These are phyloP conservation scores for Phoxinus dragarum DNA, from an alignment of 2,797 vertebrate species.

Conservation along the genomic window DNA sequence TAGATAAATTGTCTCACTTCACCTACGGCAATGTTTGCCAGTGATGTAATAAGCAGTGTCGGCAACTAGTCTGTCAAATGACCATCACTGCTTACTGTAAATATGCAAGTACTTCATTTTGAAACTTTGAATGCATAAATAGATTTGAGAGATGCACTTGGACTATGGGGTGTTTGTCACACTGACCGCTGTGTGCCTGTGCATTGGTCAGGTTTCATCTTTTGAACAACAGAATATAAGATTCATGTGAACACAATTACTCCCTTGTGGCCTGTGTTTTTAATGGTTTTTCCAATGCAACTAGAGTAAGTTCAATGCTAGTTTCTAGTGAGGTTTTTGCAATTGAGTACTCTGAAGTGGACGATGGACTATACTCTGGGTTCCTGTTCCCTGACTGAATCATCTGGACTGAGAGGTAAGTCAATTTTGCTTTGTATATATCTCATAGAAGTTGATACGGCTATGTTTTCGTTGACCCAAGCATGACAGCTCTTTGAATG, in stretches of 20 bases:
- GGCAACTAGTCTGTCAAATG: not conserved
- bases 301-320: not conserved
- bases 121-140: not conserved
- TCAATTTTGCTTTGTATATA: not conserved
- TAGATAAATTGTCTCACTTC: not conserved
- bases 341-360: not conserved
- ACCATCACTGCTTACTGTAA: not conserved
- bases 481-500: not conserved
- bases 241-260: not conserved
- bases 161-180: not conserved
- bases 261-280: not conserved
- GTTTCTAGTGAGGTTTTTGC: not conserved
- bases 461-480: not conserved
- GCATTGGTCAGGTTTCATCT: conserved; percentile 5
- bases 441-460: not conserved
- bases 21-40: not conserved
- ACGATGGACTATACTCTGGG: not conserved
- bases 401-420: conserved; percentile 39
- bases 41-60: not conserved
- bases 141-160: not conserved
- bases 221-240: not conserved
- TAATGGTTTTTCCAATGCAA: not conserved
- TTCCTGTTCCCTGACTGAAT: not conserved
- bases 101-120: conserved; percentile 10
- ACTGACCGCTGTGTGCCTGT: not conserved